A percentile compares a stretch with the other conserved stretches of the same genome.
Evolutionary conservation across 2,113 vertebrate genomes (phyloP).

Genomic region (Nerophis ophidion): DNA sequence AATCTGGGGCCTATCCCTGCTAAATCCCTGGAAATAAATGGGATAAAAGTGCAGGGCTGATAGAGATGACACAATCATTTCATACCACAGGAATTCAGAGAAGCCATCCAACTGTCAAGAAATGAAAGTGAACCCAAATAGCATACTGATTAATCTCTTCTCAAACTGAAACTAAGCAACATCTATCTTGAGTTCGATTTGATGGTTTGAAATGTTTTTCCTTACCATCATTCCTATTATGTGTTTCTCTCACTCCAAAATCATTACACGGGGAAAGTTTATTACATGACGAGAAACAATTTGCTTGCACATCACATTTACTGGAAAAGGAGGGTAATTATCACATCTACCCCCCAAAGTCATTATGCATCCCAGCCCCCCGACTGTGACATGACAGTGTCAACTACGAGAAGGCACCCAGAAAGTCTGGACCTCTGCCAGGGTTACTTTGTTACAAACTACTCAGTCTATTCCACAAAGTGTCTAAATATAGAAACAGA

Average conservation of each 20-base stretch:
- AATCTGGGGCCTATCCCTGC: neutral
- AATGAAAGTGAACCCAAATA: too few relatives aligned
- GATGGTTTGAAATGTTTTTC: neutral
- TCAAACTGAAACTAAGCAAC: neutral
- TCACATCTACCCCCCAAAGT: conserved; percentile 6
- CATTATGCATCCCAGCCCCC: neutral
- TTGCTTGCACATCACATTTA: conserved; percentile 18
- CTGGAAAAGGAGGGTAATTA: conserved; percentile 5
- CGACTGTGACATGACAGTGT: conserved; percentile 1
- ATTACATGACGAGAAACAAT: conserved; percentile 47
- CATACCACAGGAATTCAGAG: too few relatives aligned
- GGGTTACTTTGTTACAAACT: neutral
- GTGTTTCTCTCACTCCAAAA: conserved; percentile 21
- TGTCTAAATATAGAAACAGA: neutral
- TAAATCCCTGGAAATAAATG: neutral
- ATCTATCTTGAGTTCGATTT: neutral
- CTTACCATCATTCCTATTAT: conserved; percentile 11
- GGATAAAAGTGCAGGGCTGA: neutral
- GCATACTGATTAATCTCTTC: too few relatives aligned
- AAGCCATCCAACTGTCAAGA: too few relatives aligned
- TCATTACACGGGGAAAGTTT: conserved; percentile 24
- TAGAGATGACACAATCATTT: neutral
- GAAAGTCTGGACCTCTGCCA: neutral
- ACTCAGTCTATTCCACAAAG: neutral
- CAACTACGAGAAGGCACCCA: neutral